A percentile compares a stretch with the other conserved stretches of the same genome.
These are phyloP conservation scores for western clawed frog (Xenopus tropicalis) DNA, from an alignment of 2,113 vertebrate species.

Conservation along the genomic window UCB_Xtro_10.0 CM004443.2:205363501-205364000, in stretches of 20 bases:
- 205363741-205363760: too few relatives aligned
- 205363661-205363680: neutral
- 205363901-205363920: constrained; percentile 10
- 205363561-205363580: neutral
- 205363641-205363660: constrained; percentile 11
- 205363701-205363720: too few relatives aligned
- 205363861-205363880: neutral
- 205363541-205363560: neutral
- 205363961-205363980: neutral
- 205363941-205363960: neutral
- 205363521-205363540: neutral
- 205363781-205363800: too few relatives aligned
- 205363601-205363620: constrained; percentile 15
- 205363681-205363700: too few relatives aligned
- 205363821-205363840: too few relatives aligned
- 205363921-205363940: too few relatives aligned
- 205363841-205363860: too few relatives aligned
- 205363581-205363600: neutral
- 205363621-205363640: neutral
- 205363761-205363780: too few relatives aligned
- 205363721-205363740: too few relatives aligned
- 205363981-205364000: neutral
- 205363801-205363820: too few relatives aligned
- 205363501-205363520: too few relatives aligned
- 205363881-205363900: constrained; percentile 21